Conservation (phyloP, 2,797 vertebrate genomes). For the Labeo calbasu region DNA sequence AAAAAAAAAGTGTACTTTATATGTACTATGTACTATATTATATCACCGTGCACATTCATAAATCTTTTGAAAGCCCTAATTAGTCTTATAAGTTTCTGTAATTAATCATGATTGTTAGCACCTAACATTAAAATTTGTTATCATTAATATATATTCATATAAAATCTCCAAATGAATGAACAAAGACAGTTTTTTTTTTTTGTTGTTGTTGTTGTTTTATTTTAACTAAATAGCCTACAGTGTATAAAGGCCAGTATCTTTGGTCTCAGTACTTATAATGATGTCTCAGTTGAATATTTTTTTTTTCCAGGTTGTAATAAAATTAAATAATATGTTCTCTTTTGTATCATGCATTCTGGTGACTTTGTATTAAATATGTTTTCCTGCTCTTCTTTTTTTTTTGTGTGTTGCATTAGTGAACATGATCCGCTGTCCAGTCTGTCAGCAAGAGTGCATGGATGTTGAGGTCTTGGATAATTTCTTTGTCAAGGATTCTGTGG, state of each 20-base stretch:
- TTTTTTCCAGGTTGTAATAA: background rate
- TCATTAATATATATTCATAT: too few species aligned
- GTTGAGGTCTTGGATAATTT: constrained; percentile 97
- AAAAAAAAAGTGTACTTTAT: too few species aligned
- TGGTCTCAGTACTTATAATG: background rate
- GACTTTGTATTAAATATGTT: background rate
- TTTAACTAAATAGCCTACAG: background rate
- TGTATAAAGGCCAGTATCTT: background rate
- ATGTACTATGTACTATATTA: too few species aligned
- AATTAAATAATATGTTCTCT: background rate
- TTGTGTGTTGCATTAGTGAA: constrained; percentile 75
- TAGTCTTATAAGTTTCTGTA: too few species aligned
- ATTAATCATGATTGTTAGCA: too few species aligned
- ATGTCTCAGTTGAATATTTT: background rate
- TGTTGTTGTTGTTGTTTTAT: too few species aligned
- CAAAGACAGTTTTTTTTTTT: too few species aligned
- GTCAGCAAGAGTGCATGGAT: constrained; percentile 96
- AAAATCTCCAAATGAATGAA: too few species aligned
- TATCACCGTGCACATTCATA: too few species aligned
- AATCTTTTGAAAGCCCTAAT: too few species aligned
- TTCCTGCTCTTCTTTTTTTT: background rate
- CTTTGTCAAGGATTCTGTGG: constrained; percentile 96
- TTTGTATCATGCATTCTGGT: background rate
- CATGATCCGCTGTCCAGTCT: constrained; percentile 93
- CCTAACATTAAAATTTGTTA: too few species aligned